Conservation (phyloP, 2,888 invertebrate genomes). For the Caenorhabditis zanzibari region DNA sequence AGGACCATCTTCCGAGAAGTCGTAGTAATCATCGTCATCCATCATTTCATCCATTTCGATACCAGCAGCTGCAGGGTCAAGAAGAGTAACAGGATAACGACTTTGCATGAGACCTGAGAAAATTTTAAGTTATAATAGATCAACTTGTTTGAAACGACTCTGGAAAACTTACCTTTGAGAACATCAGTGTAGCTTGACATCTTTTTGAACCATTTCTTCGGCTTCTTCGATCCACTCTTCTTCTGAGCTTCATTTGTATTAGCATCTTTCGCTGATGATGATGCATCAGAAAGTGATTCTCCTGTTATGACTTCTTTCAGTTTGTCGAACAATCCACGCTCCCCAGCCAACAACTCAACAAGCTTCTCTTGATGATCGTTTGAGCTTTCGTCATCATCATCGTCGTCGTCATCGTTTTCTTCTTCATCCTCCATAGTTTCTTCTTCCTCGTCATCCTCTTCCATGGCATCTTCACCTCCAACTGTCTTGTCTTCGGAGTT, state of each 20-base stretch:
- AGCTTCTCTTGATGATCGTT: conserved; percentile 51
- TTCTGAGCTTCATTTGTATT: conserved; percentile 62
- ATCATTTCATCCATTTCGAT: conserved; percentile 73
- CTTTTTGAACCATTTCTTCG: conserved; percentile 68
- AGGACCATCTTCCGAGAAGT: conserved; percentile 75
- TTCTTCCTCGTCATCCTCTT: conserved; percentile 65
- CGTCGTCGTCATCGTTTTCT: conserved; percentile 69
- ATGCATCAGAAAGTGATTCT: conserved; percentile 37
- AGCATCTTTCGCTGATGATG: conserved; percentile 39
- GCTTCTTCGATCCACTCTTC: conserved; percentile 59
- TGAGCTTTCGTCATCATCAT: conserved; percentile 60
- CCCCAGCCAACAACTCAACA: conserved; percentile 43
- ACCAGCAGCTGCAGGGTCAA: conserved; percentile 42
- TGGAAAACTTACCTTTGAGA: conserved; percentile 51
- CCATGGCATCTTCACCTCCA: conserved; percentile 58
- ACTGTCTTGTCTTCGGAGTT: conserved; percentile 59
- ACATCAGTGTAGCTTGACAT: conserved; percentile 72
- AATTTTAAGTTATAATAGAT: neutral
- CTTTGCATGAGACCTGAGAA: conserved; percentile 53
- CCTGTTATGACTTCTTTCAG: conserved; percentile 55
- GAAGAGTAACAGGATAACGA: conserved; percentile 44
- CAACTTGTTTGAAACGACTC: neutral
- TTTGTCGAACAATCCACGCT: conserved; percentile 59
- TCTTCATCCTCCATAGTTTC: conserved; percentile 71
- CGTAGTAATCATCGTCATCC: conserved; percentile 74